These are phyloP conservation scores for Autographa pulchrina DNA, from an alignment of 2,888 invertebrate genomes.

Conservation along the genomic window DNA sequence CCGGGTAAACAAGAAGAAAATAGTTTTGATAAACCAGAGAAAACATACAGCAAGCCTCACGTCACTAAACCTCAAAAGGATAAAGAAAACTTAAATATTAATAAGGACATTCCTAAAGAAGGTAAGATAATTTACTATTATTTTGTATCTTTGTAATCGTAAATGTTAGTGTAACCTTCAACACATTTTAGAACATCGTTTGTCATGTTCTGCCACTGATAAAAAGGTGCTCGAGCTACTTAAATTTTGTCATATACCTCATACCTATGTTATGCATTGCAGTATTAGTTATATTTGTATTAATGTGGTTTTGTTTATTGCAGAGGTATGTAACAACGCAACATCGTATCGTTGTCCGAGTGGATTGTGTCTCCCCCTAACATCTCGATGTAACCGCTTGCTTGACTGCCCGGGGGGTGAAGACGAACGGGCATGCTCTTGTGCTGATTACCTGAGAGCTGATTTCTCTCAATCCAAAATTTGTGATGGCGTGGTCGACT, in stretches of 20 bases:
- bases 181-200: not conserved
- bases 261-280: no score
- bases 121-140: slow-evolving; percentile 62
- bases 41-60: slow-evolving; percentile 74
- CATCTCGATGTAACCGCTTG: slow-evolving; percentile 92
- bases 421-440: slow-evolving; percentile 93
- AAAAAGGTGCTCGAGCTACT: no score
- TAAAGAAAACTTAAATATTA: slow-evolving; percentile 61
- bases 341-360: slow-evolving; percentile 90
- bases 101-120: slow-evolving; percentile 60
- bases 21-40: slow-evolving; percentile 79
- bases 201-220: no score
- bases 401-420: slow-evolving; percentile 92
- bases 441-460: slow-evolving; percentile 93
- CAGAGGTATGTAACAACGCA: slow-evolving; percentile 83
- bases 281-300: not conserved
- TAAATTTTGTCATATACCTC: no score
- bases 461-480: slow-evolving; percentile 93
- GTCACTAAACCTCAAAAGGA: slow-evolving; percentile 70
- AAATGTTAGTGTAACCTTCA: not conserved
- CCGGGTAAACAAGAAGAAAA: slow-evolving; percentile 84
- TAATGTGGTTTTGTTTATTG: slow-evolving; percentile 40
- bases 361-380: slow-evolving; percentile 91
- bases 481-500: slow-evolving; percentile 94
- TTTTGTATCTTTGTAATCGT: not conserved